Evolutionary conservation across 2,797 vertebrate genomes (phyloP).

Genomic region (Pseudocheirus occidentalis): DNA sequence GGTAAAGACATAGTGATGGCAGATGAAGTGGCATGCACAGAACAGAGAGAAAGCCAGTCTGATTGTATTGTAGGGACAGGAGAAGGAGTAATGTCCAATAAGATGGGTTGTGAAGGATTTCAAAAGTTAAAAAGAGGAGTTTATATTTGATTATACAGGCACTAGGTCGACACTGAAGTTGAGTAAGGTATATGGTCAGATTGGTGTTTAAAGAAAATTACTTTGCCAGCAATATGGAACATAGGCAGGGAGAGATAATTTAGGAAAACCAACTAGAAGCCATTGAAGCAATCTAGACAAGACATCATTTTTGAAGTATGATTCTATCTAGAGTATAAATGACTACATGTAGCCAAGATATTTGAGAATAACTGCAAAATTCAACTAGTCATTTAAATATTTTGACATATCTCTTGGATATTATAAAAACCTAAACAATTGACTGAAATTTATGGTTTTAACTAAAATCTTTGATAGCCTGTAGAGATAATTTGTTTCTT

Average conservation of each 20-base stretch:
- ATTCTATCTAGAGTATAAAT: not conserved
- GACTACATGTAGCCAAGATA: not conserved
- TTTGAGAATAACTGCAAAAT: not conserved
- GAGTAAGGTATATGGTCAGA: not conserved
- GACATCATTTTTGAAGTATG: not conserved
- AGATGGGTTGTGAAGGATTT: not conserved
- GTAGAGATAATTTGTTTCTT: not conserved
- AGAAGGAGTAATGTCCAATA: not conserved
- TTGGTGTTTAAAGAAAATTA: not conserved
- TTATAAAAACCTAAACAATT: not conserved
- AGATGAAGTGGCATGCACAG: not conserved
- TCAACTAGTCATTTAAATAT: not conserved
- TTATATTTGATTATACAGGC: not conserved
- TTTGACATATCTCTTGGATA: not conserved
- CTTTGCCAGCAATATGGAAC: not conserved
- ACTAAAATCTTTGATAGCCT: not conserved
- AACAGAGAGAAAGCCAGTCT: not conserved
- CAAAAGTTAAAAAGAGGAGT: not conserved
- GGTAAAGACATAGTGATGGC: not conserved
- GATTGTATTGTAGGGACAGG: not conserved
- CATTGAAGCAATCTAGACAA: not conserved
- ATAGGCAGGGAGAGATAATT: not conserved
- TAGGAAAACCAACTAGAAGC: not conserved
- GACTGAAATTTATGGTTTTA: no score
- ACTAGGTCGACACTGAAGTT: not conserved